Percentiles rank a stretch among this genome's conserved stretches.
phyloP scores from a whole-genome alignment of 2,888 invertebrate genomes.

The Ophioninae sp. region DNA sequence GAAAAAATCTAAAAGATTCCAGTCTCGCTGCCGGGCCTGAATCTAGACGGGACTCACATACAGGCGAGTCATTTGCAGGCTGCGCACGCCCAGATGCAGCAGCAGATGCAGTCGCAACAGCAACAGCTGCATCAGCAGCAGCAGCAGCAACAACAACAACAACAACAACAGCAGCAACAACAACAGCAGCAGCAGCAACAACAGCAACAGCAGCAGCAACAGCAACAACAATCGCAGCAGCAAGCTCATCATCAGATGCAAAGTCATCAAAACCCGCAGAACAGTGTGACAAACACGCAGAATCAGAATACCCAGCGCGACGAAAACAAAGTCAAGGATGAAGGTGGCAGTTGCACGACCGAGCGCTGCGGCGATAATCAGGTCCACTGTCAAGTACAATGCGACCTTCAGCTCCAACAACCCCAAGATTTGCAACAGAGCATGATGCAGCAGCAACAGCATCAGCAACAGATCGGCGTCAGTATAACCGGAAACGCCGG shows the following conservation, averaged over 20 bases:
- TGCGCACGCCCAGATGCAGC: constrained; percentile 73
- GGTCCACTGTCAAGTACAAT: constrained; percentile 80
- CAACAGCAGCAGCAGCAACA: constrained; percentile 74
- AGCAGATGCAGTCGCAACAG: constrained; percentile 74
- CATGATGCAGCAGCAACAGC: constrained; percentile 83
- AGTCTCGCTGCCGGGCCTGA: constrained; percentile 79
- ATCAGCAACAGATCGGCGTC: constrained; percentile 77
- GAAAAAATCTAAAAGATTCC: constrained; percentile 74
- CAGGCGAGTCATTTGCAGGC: constrained; percentile 79
- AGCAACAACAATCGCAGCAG: constrained; percentile 75
- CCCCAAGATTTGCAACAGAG: constrained; percentile 79
- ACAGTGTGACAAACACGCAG: constrained; percentile 78
- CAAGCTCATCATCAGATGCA: constrained; percentile 78
- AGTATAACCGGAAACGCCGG: constrained; percentile 74
- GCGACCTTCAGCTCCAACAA: constrained; percentile 81
- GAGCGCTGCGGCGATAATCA: constrained; percentile 79
- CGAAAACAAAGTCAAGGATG: constrained; percentile 82
- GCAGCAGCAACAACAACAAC: constrained; percentile 81
- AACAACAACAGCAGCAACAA: constrained; percentile 77
- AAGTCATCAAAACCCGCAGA: constrained; percentile 80
- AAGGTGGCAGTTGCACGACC: constrained; percentile 77
- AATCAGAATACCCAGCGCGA: constrained; percentile 75
- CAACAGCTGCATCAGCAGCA: constrained; percentile 82
- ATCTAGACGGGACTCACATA: constrained; percentile 78
- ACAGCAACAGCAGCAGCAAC: constrained; percentile 73